A percentile compares a stretch with the other conserved stretches of the same genome.
Conservation (phyloP, 2,797 vertebrate genomes). For the Crocidura indochinensis region DNA sequence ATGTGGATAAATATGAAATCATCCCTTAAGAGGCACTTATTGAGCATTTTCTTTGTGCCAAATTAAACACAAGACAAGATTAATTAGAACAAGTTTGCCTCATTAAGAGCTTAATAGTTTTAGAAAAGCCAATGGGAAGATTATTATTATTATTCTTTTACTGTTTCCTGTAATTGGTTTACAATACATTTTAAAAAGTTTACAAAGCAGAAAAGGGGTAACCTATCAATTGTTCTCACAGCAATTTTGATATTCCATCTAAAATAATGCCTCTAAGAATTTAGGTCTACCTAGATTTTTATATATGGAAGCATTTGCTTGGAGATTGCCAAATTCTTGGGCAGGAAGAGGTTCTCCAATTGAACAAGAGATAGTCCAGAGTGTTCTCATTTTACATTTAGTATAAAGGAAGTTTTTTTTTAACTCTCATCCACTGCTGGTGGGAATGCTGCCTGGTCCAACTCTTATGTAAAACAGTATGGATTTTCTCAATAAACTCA, state of each 20-base stretch:
- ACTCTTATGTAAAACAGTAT: too few species aligned
- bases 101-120: not conserved
- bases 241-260: not conserved
- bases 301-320: not conserved
- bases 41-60: not conserved
- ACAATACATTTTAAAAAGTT: constrained; percentile 17
- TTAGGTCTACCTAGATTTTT: not conserved
- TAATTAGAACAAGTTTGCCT: not conserved
- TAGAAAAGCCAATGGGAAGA: constrained; percentile 20
- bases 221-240: constrained; percentile 13
- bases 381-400: not conserved
- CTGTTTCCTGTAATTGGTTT: constrained; percentile 20
- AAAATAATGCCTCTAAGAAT: not conserved
- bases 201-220: not conserved
- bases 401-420: not conserved
- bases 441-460: too few species aligned
- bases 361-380: not conserved
- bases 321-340: not conserved
- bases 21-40: not conserved
- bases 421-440: too few species aligned
- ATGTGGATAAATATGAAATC: constrained; percentile 40
- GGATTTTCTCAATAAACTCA: too few species aligned
- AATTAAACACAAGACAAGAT: constrained; percentile 27
- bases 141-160: constrained; percentile 20
- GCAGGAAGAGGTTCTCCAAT: not conserved